Evolutionary conservation across 2,113 vertebrate genomes (phyloP), one percentile per base, ranked within the genome.

Genomic region (Eclectus roratus): DNA sequence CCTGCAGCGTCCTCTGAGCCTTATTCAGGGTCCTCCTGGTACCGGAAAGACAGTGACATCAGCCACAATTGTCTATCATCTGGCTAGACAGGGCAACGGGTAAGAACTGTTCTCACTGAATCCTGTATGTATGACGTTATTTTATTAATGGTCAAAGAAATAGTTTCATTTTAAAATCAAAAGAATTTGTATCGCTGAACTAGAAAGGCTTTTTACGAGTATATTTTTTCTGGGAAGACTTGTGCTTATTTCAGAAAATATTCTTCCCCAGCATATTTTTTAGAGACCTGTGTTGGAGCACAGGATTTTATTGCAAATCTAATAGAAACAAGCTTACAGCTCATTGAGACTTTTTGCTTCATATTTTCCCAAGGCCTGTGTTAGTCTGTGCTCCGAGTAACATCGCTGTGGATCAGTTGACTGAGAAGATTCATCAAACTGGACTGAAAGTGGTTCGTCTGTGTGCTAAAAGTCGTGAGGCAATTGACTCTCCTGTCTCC

Each of bases 41-140:
- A 99, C 99, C 0, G 99, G 99, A 27, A 99, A 99, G 89, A 99
- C 99, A 0, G 99, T 99, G 90, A 99, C 99, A 7, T 99, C 99
- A 6, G 99, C 99, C 88, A 99, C 99, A n/a, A 99, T 99, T 0
- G 99, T 99, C 50, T 99, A 99, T 89, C 99, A 99, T 88, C 98
- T 99, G 96, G 99, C 99, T 19, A 98, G 99, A 64, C 99, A 99
- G 97, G 99, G 99, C 97, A 99, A 99, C 0, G 99, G 99, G 99
- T 99, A 97, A 98, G 98, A 80, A 19, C 64, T 44, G 2, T 65
- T 52, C 61, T 47, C n/a, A 25, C 41, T n/a, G 11, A 4, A 35
- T 52, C 31, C 27, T 29, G 6, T 8, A 3, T 23, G 49, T 3
- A 1, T 33, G 20, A 47, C 52, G 7, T 28, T 49, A 7, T 13